Evolutionary conservation across 1,140 invertebrate species (phyloP).

Genomic region (Anagrus nilaparvatae): DNA sequence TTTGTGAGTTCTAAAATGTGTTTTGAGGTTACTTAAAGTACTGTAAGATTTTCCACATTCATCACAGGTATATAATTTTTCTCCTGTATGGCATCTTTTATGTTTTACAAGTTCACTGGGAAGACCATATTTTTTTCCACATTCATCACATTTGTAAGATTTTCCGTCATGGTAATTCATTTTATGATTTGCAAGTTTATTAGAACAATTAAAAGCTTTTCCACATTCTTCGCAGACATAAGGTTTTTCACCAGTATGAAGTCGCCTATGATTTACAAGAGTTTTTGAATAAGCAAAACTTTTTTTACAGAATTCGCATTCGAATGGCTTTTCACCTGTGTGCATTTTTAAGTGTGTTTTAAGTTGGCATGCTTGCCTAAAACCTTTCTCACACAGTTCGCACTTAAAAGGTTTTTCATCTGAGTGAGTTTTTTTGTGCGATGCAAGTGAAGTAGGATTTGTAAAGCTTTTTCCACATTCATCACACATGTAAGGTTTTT

Average conservation of each 20-base stretch:
- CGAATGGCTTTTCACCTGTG: slow-evolving; percentile 12
- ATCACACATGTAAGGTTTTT: slow-evolving; percentile 43
- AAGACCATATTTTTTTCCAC: slow-evolving; percentile 51
- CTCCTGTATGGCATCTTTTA: slow-evolving; percentile 52
- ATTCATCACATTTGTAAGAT: no score
- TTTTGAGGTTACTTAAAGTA: slow-evolving; percentile 11
- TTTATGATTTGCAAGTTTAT: no score
- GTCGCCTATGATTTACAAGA: no score
- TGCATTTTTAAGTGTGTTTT: slow-evolving; percentile 11
- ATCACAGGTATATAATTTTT: slow-evolving; percentile 64
- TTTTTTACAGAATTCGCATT: slow-evolving; percentile 7
- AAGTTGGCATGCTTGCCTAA: slow-evolving; percentile 31
- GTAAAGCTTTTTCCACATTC: slow-evolving; percentile 51
- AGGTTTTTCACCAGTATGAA: no score
- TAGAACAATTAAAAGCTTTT: no score
- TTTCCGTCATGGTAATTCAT: no score
- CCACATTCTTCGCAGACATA: no score
- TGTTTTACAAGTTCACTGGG: slow-evolving; percentile 42
- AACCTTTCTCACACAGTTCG: slow-evolving; percentile 61
- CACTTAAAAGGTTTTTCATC: slow-evolving; percentile 69
- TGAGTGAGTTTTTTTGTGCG: slow-evolving; percentile 47
- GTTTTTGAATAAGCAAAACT: no score
- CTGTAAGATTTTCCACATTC: slow-evolving; percentile 62
- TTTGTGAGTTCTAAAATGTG: slow-evolving; percentile 12
- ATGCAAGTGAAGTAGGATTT: slow-evolving; percentile 42